Evolutionary conservation across 2,797 vertebrate genomes (phyloP), one percentile per base, ranked within the genome.

Genomic region (Dromococcyx pavoninus): DNA sequence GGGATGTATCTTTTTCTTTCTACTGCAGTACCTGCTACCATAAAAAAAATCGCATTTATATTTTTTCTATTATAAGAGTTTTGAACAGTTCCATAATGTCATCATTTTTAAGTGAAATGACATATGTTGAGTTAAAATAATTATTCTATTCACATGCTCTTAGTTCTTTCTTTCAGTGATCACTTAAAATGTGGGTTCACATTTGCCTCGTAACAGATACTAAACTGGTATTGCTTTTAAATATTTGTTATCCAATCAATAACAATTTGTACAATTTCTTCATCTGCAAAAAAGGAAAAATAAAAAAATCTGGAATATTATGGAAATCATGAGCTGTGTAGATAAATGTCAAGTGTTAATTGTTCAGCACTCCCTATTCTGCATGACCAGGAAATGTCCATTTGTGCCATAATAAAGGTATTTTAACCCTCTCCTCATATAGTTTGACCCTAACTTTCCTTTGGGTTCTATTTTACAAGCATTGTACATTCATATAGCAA

Each of bases 41-140:
- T 69, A 72, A 95, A 95, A 93, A 95, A n/a, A 86, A 95, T 21
- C 24, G 66, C 62, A 28, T 80, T 94, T 94, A 83, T 84, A 58
- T 92, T 93, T 96, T 81, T 80, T 37, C 24, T 81, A 35, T 94
- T 88, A 74, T 69, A 86, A 30, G 28, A 86, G 25, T 87, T 93
- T 91, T 93, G 35, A 96, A 87, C 54, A 86, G 78, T 91, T 95
- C 37, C 71, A 57, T 79, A 85, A 93, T 73, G 39, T 19, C 89
- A 96, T 83, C 8, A 54, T 77, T 92, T 92, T 61, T 62, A 75
- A 76, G 24, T 39, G 71, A 46, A 92, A 69, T 51, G 2, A 51
- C 84, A 35, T 39, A 73, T 35, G 5, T 70, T 93, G 60, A 87
- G 43, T 89, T 86, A 93, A 93, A 96, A 89, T 86, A 91, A 94